A percentile compares a stretch with the other conserved stretches of the same genome.
Evolutionary conservation across 2,113 vertebrate species (phyloP).

Genomic region (Gymnocephalus cernua): DNA sequence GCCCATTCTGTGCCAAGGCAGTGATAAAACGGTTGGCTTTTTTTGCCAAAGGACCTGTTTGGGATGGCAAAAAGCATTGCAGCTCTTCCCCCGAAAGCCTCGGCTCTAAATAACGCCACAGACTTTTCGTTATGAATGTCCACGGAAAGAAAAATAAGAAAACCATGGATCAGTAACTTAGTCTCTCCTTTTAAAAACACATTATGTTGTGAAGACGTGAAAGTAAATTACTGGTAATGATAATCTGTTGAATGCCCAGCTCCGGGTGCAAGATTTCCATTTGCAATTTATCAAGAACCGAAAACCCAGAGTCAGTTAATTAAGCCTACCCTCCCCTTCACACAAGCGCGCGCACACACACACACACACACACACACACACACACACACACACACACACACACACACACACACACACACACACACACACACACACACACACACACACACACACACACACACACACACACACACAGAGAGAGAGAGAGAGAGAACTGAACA

Average conservation of each 20-base stretch:
- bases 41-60: constrained; percentile 53
- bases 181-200: constrained; percentile 7
- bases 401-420: neutral
- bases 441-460: neutral
- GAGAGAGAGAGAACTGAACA: neutral
- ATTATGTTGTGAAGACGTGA: constrained; percentile 5
- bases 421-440: neutral
- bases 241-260: constrained; percentile 70
- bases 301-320: constrained; percentile 60
- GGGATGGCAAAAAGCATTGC: constrained; percentile 30
- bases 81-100: constrained; percentile 5
- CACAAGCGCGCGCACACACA: neutral
- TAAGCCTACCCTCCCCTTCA: constrained; percentile 2
- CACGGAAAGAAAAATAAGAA: neutral
- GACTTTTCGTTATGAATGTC: neutral
- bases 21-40: constrained; percentile 65
- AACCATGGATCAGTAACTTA: neutral
- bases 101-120: constrained; percentile 25
- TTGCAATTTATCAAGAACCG: constrained; percentile 61
- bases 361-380: neutral
- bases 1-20: constrained; percentile 64
- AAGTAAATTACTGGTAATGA: constrained; percentile 44
- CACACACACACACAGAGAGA: neutral
- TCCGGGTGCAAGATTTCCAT: constrained; percentile 40
- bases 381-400: neutral